Base-by-base conservation (phyloP, 2,888 invertebrate species). In the Drosophila percnosoma region DNA sequence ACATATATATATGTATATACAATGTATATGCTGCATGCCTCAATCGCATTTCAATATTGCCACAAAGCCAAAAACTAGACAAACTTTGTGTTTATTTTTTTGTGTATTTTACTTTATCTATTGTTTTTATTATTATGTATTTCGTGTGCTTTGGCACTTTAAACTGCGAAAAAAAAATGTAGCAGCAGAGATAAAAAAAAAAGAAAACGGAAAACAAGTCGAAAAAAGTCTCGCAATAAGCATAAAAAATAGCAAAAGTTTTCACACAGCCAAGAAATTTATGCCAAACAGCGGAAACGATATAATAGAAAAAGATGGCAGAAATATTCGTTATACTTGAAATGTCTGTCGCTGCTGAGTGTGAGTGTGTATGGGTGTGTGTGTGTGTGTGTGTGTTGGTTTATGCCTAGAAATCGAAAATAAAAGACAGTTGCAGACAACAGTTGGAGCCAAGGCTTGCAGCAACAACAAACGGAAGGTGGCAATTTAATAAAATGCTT, bases 401-500 rank as follows among this genome's bases (percentile, higher is more conserved):
- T 73, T 77, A 60, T 78, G 87, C 70, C 84, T 84, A 84, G 80
- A 72, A 84, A 79, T 80, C 79, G 78, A 80, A 80, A 79, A 75
- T 75, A 74, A 78, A 71, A 83, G 80, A 85, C 79, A 83, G 74
- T 78, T 65, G 70, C 58, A 73, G 63, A 68, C 68, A 68, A 66
- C 55, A 42, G 42, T 66, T 66, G 68, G 68, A 34, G 55, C 57
- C 55, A 70, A 66, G 70, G 27, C 49, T 18, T 29, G 24, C 29
- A 38, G 29, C 75, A 89, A 88, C 89, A 84, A 79, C 81, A 86
- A 90, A 81, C 90, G 91, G 90, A 91, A 91, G 90, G 91, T 90
- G 91, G 87, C 89, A 91, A 91, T 91, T 91, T 90, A 91, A 91
- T 91, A 91, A 91, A 91, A 91, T 83, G 90, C 90, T 91, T 88